phyloP scores from a whole-genome alignment of 1,140 invertebrate species.

The Wasmannia auropunctata region DNA sequence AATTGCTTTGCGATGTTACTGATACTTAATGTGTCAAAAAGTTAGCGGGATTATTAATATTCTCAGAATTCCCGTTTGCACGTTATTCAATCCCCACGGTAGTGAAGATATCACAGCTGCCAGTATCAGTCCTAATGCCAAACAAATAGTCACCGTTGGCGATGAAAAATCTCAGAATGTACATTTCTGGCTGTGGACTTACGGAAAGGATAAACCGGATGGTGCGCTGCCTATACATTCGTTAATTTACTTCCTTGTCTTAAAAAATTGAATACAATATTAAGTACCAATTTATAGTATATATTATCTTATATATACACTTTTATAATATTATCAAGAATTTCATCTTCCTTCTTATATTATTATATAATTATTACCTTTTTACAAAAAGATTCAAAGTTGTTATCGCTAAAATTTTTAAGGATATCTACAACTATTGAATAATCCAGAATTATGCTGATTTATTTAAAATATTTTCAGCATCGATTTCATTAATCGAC shows the following conservation, averaged over 20 bases:
- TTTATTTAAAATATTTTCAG: slow-evolving; percentile 58
- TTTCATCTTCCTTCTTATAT: background rate
- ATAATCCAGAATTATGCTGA: background rate
- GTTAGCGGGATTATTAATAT: slow-evolving; percentile 12
- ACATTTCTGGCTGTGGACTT: slow-evolving; percentile 87
- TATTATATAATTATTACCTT: background rate
- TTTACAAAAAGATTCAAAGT: background rate
- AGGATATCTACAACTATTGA: background rate
- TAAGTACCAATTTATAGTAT: too few species aligned
- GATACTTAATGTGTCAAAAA: background rate
- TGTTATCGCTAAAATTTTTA: background rate
- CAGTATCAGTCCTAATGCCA: slow-evolving; percentile 86
- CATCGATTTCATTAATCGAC: slow-evolving; percentile 52
- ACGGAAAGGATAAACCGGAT: slow-evolving; percentile 83
- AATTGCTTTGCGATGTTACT: background rate
- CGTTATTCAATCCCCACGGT: slow-evolving; percentile 85
- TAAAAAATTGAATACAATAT: background rate
- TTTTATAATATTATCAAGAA: background rate
- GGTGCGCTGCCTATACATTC: slow-evolving; percentile 77
- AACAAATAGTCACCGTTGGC: slow-evolving; percentile 86
- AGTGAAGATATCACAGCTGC: slow-evolving; percentile 79
- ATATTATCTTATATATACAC: too few species aligned
- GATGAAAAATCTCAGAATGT: slow-evolving; percentile 82
- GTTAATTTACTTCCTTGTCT: background rate
- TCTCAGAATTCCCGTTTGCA: slow-evolving; percentile 83